These are phyloP conservation scores for Apostichopus japonicus DNA, from an alignment of 35 echinoderm and acorn worm species.

Conservation along the genomic window DNA sequence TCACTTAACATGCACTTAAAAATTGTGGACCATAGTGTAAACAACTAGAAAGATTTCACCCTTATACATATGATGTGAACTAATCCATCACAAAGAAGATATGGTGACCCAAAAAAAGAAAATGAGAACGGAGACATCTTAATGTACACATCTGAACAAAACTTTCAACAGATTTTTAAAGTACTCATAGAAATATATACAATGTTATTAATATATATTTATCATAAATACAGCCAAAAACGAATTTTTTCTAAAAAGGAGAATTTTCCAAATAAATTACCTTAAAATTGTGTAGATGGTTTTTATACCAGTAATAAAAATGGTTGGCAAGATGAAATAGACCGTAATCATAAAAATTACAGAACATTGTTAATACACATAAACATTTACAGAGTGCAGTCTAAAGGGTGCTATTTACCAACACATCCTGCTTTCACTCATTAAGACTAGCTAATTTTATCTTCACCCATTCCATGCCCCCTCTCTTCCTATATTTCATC, in stretches of 20 bases:
- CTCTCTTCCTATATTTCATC: too few relatives aligned
- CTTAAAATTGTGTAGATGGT: conserved; percentile 19
- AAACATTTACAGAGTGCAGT: too few relatives aligned
- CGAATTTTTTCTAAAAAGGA: conserved; percentile 24
- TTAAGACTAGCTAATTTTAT: too few relatives aligned
- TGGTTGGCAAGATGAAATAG: conserved; percentile 1
- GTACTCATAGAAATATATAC: conserved; percentile 53
- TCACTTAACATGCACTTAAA: conserved; percentile 45
- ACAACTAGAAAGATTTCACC: conserved; percentile 14
- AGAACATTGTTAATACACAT: too few relatives aligned
- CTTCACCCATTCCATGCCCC: too few relatives aligned
- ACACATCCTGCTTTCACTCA: too few relatives aligned
- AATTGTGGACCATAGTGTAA: conserved; percentile 25
- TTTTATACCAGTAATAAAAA: background rate
- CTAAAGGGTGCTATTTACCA: too few relatives aligned
- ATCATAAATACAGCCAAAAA: conserved; percentile 48
- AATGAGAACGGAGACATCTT: background rate
- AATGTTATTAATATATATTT: conserved; percentile 47
- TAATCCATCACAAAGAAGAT: background rate
- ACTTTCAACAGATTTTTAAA: conserved; percentile 39
- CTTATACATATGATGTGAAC: background rate
- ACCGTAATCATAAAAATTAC: background rate
- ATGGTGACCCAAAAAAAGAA: background rate
- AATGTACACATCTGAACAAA: conserved; percentile 38
- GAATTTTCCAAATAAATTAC: conserved; percentile 33